phyloP scores from a whole-genome alignment of 2,113 vertebrate genomes.

The Mobula hypostoma region DNA sequence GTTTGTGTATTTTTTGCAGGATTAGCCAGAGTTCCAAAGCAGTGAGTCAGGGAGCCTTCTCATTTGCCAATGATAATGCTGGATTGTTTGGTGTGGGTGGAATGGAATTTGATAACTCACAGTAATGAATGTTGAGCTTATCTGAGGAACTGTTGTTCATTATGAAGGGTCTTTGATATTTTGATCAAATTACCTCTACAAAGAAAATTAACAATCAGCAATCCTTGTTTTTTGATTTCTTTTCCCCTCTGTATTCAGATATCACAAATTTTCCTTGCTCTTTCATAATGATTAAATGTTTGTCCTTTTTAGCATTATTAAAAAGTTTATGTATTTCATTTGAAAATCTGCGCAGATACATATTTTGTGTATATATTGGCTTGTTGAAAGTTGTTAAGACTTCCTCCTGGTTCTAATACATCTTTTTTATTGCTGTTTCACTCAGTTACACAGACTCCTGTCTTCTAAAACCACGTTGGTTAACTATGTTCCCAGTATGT shows the following conservation, averaged over 20 bases:
- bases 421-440: background rate
- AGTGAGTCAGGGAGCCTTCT: constrained; percentile 15
- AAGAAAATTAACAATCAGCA: constrained; percentile 2
- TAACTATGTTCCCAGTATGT: background rate
- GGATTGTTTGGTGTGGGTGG: constrained; percentile 29
- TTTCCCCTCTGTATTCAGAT: background rate
- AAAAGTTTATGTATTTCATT: background rate
- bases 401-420: background rate
- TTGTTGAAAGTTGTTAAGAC: background rate
- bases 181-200: constrained; percentile 10
- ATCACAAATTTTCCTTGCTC: background rate
- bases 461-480: background rate
- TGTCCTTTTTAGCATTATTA: background rate
- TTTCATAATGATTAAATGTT: background rate
- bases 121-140: constrained; percentile 19
- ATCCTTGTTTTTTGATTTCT: background rate
- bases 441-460: background rate
- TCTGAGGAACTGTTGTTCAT: constrained; percentile 9
- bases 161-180: constrained; percentile 10
- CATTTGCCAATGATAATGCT: constrained; percentile 33
- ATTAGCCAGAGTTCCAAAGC: constrained; percentile 15
- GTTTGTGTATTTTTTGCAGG: background rate
- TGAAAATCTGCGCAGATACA: background rate
- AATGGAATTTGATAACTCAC: constrained; percentile 36
- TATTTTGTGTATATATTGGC: background rate